phyloP scores from a whole-genome alignment of 2,113 vertebrate species.

The Trichomycterus rosablanca region DNA sequence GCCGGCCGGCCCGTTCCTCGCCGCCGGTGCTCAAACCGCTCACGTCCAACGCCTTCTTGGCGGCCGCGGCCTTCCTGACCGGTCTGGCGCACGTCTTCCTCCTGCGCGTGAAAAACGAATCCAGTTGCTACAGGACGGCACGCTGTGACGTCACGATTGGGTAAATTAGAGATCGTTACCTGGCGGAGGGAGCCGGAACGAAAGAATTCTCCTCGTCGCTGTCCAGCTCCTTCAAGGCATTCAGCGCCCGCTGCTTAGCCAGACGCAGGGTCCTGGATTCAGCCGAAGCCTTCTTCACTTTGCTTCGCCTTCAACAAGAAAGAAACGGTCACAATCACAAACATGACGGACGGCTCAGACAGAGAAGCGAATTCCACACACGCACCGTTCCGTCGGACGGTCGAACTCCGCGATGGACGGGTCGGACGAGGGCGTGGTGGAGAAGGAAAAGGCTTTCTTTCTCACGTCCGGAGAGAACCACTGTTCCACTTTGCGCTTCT shows the following conservation, averaged over 20 bases:
- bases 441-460: constrained; percentile 62
- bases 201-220: constrained; percentile 46
- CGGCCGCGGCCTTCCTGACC: not conserved
- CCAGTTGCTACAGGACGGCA: too few relatives aligned
- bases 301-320: not conserved
- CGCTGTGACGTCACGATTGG: too few relatives aligned
- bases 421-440: constrained; percentile 53
- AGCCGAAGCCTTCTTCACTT: not conserved
- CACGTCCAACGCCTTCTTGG: not conserved
- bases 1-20: too few relatives aligned
- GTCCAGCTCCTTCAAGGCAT: constrained; percentile 30
- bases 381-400: constrained; percentile 41
- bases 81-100: not conserved
- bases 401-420: constrained; percentile 41
- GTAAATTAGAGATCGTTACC: too few relatives aligned
- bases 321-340: too few relatives aligned
- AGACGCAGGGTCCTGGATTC: not conserved
- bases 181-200: not conserved
- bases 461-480: constrained; percentile 61
- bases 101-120: constrained; percentile 5
- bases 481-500: constrained; percentile 48
- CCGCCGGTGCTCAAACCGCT: not conserved
- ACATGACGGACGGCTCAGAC: too few relatives aligned
- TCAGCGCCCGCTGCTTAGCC: constrained; percentile 38
- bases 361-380: too few relatives aligned